A percentile compares a stretch with the other conserved stretches of the same genome.
Evolutionary conservation across 2,888 invertebrate species (phyloP).

Genomic region (Drosophila mercatorum): DNA sequence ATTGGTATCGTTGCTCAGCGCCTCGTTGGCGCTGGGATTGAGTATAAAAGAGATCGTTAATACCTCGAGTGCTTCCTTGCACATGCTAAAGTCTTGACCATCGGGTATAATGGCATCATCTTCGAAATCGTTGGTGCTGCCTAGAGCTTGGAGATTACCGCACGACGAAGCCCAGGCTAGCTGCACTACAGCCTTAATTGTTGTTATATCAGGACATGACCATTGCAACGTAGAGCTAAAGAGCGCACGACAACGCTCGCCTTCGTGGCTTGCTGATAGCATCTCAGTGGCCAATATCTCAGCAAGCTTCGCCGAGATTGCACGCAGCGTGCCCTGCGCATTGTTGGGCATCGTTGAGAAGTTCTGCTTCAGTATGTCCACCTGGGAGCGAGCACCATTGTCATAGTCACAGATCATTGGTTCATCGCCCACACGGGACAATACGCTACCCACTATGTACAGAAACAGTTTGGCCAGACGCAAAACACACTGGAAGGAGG

Average conservation of each 20-base stretch:
- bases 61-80: conserved; percentile 96
- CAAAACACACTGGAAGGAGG: conserved; percentile 94
- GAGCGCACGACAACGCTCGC: conserved; percentile 85
- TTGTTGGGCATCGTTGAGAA: conserved; percentile 91
- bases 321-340: conserved; percentile 93
- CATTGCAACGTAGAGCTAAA: conserved; percentile 87
- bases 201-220: conserved; percentile 90
- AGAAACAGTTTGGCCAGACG: conserved; percentile 95
- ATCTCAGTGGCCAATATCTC: conserved; percentile 91
- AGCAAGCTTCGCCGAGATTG: conserved; percentile 93
- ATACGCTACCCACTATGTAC: conserved; percentile 93
- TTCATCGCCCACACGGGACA: conserved; percentile 87
- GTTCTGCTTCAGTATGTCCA: conserved; percentile 91
- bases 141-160: conserved; percentile 89
- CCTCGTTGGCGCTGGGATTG: conserved; percentile 94
- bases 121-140: conserved; percentile 86
- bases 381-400: conserved; percentile 85
- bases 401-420: conserved; percentile 85
- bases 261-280: conserved; percentile 85
- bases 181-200: conserved; percentile 90
- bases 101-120: conserved; percentile 86
- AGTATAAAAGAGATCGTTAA: conserved; percentile 95
- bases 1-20: conserved; percentile 91
- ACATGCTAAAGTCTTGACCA: conserved; percentile 89
- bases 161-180: conserved; percentile 92